Base-by-base conservation (phyloP, 2,113 vertebrate species). In the Ceyx margarethae region DNA sequence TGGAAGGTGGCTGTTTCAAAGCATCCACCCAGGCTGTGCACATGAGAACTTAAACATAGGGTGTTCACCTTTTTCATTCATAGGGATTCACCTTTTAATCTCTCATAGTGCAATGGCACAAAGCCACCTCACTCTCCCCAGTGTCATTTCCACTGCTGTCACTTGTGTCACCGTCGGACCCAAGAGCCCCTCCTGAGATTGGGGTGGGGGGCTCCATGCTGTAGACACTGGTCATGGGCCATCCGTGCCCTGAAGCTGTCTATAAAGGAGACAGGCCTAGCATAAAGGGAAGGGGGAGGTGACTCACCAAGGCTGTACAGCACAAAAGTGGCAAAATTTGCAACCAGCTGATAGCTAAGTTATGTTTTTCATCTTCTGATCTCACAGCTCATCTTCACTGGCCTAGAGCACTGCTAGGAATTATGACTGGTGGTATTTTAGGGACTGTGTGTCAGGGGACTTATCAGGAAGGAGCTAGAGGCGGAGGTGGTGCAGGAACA, bases 31-130 rank as follows among this genome's bases (percentile, higher is more conserved):
- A 72, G 18, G 13, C 37, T 78, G 58, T 29, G 64, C 37, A 22
- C 1, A 2, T 71, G 16, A 42, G 29, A 46, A 4, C 16, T 18
- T 10, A 77, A 9, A 60, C 25, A 23, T 3, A 40, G 18, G 19
- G 22, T n/a, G n/a, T n/a, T n/a, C n/a, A n/a, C n/a, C n/a, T n/a
- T n/a, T n/a, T n/a, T n/a, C n/a, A n/a, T n/a, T n/a, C n/a, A n/a
- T n/a, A n/a, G n/a, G n/a, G n/a, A n/a, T n/a, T n/a, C n/a, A n/a
- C 25, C 26, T 69, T 48, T 77, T 54, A 35, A 35, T 51, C 28
- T 57, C 14, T 1, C 1, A 14, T 1, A 11, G 2, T 31, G 28
- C 33, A 60, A 15, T 22, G 50, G 11, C 11, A 0, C 6, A 62
- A 43, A 90, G 26, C 21, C 85, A 51, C 61, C 26, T 79, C 1